Evolutionary conservation across 2,888 invertebrate genomes (phyloP), one percentile per base, ranked within the genome.

Genomic region (Phragmatobia fuliginosa): DNA sequence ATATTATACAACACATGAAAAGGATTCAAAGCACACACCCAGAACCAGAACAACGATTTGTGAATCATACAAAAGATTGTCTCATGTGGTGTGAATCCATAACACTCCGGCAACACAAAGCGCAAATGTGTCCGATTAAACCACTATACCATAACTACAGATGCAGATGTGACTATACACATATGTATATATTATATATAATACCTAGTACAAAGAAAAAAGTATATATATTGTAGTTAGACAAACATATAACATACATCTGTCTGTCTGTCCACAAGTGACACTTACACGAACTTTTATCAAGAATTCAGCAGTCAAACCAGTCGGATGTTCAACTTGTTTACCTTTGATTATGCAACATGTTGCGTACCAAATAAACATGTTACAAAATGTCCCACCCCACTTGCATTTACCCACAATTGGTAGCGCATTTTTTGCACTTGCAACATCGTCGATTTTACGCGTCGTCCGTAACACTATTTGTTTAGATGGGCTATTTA

Each of bases 291-390:
- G 38, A 21, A 36, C 45, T 67, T 33, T 18, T 41, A 67, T n/a
- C 52, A 45, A 33, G 52, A 67, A 67, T 67, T 52, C 38, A 41
- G 58, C n/a, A 10, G 49, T 38, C 58, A 58, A 59, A 67, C 67
- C 62, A 11, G 68, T 68, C 45, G 18, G 68, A 68, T 63, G 68
- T 21, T 28, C 38, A 32, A n/a, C 63, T 63, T 38, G 68, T 33
- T 68, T 58, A 33, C 68, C 68, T 68, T 68, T 68, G 31, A 31
- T 68, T 38, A 63, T 18, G 58, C 41, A 68, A 68, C 36, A 36
- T 21, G 62, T 62, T 68, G 62, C 68, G 56, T 18, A 16, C 28
- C 28, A 31, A 28, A 63, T 49, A 64, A 33, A 28, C 25, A 25
- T 56, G 32, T 66, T 66, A 66, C 66, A 66, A 66, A 59, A 66